Evolutionary conservation across 2,888 invertebrate species (phyloP).

Genomic region (Capitulum mitella): DNA sequence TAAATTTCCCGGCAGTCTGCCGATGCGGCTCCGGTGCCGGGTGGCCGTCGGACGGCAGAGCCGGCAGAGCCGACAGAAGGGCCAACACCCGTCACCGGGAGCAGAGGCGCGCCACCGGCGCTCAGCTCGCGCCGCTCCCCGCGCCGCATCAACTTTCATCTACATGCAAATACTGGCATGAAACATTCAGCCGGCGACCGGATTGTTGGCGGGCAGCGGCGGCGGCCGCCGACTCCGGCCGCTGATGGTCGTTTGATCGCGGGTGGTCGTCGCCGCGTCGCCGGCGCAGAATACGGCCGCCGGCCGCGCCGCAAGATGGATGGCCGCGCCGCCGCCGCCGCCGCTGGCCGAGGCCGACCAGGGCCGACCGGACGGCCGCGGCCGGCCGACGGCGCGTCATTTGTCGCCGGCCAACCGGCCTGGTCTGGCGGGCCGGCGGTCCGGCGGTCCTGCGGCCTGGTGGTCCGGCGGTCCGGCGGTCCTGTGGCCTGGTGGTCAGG

Average conservation of each 20-base stretch:
- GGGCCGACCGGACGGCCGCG: too few species aligned
- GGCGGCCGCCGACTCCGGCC: not conserved
- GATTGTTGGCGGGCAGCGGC: not conserved
- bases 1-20: too few species aligned
- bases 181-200: not conserved
- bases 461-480: too few species aligned
- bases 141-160: slow-evolving; percentile 10
- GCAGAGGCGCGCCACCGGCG: too few species aligned
- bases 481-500: too few species aligned
- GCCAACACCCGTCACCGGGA: too few species aligned
- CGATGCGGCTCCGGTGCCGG: too few species aligned
- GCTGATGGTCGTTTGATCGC: not conserved
- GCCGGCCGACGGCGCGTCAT: not conserved
- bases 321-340: not conserved
- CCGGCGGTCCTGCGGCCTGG: too few species aligned
- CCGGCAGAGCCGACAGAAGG: too few species aligned
- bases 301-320: not conserved
- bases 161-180: slow-evolving; percentile 14
- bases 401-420: not conserved
- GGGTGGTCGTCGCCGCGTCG: not conserved
- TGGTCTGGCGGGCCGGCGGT: not conserved
- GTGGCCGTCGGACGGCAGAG: too few species aligned
- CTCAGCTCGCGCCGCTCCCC: too few species aligned
- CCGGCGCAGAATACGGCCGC: not conserved
- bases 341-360: not conserved